Evolutionary conservation across 2,888 invertebrate species (phyloP).

Genomic region (Cheilosia urbana): DNA sequence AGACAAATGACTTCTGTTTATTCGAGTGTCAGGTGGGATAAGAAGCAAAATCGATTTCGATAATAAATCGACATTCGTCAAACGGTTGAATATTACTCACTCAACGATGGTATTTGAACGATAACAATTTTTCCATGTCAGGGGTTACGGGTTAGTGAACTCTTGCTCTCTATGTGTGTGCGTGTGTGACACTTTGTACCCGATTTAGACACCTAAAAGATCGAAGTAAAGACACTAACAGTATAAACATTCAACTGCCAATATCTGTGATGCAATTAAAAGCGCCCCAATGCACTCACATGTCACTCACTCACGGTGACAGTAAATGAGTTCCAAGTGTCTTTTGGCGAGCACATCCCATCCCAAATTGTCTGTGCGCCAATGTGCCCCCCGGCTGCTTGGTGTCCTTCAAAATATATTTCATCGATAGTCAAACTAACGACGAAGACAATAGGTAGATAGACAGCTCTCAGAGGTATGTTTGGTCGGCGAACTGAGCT

Average conservation of each 20-base stretch:
- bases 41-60: slow-evolving; percentile 16
- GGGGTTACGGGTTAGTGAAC: slow-evolving; percentile 32
- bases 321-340: slow-evolving; percentile 41
- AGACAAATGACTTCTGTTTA: slow-evolving; percentile 51
- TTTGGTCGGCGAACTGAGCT: slow-evolving; percentile 4
- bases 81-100: not conserved
- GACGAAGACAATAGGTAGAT: slow-evolving; percentile 38
- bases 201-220: not conserved
- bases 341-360: slow-evolving; percentile 32
- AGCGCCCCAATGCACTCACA: slow-evolving; percentile 17
- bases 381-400: slow-evolving; percentile 9
- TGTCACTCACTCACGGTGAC: slow-evolving; percentile 43
- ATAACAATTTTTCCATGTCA: slow-evolving; percentile 16
- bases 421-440: slow-evolving; percentile 32
- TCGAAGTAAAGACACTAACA: not conserved
- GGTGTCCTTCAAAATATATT: slow-evolving; percentile 52
- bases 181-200: not conserved
- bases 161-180: not conserved
- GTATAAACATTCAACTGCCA: not conserved
- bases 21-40: slow-evolving; percentile 2
- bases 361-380: slow-evolving; percentile 35
- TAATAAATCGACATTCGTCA: slow-evolving; percentile 37
- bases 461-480: slow-evolving; percentile 15
- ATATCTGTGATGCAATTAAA: slow-evolving; percentile 42
- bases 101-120: slow-evolving; percentile 21